Evolutionary conservation across 2,888 invertebrate genomes (phyloP), one percentile per base, ranked within the genome.

Genomic region (Temnothorax ravouxi): DNA sequence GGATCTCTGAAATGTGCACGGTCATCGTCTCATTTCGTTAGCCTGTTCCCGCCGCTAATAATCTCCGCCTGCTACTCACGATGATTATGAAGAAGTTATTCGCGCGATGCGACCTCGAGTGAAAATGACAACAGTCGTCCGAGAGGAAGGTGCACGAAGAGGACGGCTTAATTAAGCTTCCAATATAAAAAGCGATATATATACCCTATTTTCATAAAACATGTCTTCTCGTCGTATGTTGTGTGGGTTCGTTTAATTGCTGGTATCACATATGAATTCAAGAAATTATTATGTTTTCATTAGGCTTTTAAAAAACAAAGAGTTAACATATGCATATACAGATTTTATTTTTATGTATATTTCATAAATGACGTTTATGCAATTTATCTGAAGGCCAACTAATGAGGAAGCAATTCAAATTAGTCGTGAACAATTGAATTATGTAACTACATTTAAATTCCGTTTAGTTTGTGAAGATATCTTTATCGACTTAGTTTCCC

Each of bases 11-110:
- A 74, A 71, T 11, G 47, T 18, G 84, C 76, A 50, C 13, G 9
- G 69, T 86, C 84, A 83, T 64, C 83, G 81, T 86, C 34, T 77
- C 80, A 83, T 84, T 88, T 88, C 86, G 77, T 84, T 66, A 64
- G 44, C 72, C 18, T 15, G 69, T 82, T 74, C 59, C 38, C 67
- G 62, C 54, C 21, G 64, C 50, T 54, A 75, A 87, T 87, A 81
- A 81, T 74, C 79, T 41, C 72, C 52, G 83, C 77, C 67, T 52
- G 66, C 50, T 64, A 76, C 56, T 76, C 72, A 69, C 34, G 56
- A 72, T 77, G 69, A 84, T 84, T 77, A 47, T 18, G 75, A 66
- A 47, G 54, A 69, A 67, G 66, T 76, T 72, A 38, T 29, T 47
- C 41, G 34, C 47, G 66, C 66, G 66, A 15, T 38, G 21, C 61